A percentile compares a stretch with the other conserved stretches of the same genome.
phyloP scores from a whole-genome alignment of 2,888 invertebrate species.

The Polydrusus cervinus region DNA sequence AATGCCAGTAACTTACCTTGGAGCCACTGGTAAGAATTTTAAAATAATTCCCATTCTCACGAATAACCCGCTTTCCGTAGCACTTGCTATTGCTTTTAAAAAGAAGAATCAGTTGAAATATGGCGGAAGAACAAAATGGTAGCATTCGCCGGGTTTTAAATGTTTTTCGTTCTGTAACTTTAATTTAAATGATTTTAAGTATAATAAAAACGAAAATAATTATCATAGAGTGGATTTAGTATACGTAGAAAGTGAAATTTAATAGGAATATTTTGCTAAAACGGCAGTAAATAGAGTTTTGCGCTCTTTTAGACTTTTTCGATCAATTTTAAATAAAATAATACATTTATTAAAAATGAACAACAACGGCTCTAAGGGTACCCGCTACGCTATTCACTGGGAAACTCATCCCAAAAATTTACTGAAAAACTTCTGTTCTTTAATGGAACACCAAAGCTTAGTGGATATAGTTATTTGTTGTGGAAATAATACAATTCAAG shows the following conservation, averaged over 20 bases:
- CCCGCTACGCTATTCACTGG: slow-evolving; percentile 58
- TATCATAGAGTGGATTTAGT: not conserved
- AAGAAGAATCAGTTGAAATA: slow-evolving; percentile 5
- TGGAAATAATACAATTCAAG: slow-evolving; percentile 82
- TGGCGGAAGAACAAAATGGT: not conserved
- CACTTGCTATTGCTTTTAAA: not conserved
- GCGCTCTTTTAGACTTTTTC: too few species aligned
- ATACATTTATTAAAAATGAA: slow-evolving; percentile 36
- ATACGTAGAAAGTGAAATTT: not conserved
- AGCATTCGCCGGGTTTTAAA: not conserved
- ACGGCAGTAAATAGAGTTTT: too few species aligned
- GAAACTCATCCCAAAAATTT: slow-evolving; percentile 76
- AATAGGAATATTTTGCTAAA: not conserved
- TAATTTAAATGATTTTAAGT: not conserved
- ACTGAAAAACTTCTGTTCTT: slow-evolving; percentile 80
- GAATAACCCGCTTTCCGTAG: too few species aligned
- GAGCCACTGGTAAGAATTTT: too few species aligned
- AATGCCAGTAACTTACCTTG: too few species aligned
- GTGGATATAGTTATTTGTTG: slow-evolving; percentile 85
- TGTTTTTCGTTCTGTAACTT: not conserved
- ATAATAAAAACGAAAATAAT: not conserved
- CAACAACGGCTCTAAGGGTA: slow-evolving; percentile 35
- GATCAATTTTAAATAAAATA: too few species aligned
- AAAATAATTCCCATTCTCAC: too few species aligned
- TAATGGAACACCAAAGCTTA: slow-evolving; percentile 82